These are phyloP conservation scores for Seriola quinqueradiata DNA, from an alignment of 2,113 vertebrate species.

Conservation along the genomic window DNA sequence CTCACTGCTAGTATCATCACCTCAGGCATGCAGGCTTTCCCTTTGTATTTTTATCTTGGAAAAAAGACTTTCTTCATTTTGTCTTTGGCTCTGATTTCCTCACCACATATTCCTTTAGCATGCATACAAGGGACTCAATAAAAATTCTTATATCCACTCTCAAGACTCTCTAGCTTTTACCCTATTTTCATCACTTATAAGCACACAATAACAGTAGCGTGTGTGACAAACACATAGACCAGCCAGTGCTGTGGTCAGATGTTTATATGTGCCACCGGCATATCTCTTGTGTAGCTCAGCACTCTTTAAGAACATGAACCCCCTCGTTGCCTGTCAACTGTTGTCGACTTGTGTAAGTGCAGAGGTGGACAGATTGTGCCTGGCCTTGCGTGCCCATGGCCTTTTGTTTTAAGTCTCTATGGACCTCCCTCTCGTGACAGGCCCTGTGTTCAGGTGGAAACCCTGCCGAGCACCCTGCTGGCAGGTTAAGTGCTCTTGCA, in stretches of 20 bases:
- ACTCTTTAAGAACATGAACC: slow-evolving; percentile 50
- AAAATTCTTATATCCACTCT: slow-evolving; percentile 13
- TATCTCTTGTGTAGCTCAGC: slow-evolving; percentile 54
- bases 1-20: slow-evolving; percentile 48
- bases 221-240: too few species aligned
- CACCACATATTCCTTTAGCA: slow-evolving; percentile 27
- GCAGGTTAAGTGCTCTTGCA: slow-evolving; percentile 83
- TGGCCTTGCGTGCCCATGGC: slow-evolving; percentile 75
- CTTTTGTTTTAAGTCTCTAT: slow-evolving; percentile 75
- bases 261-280: slow-evolving; percentile 35
- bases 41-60: slow-evolving; percentile 42
- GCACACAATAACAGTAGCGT: neutral
- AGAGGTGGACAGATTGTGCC: slow-evolving; percentile 76
- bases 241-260: slow-evolving; percentile 41
- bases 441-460: slow-evolving; percentile 75
- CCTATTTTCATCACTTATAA: slow-evolving; percentile 29
- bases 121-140: slow-evolving; percentile 21
- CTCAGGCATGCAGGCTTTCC: slow-evolving; percentile 42
- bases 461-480: slow-evolving; percentile 70
- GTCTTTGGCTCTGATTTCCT: slow-evolving; percentile 47
- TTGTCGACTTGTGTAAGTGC: slow-evolving; percentile 68
- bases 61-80: slow-evolving; percentile 46
- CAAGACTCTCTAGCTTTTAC: neutral
- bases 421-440: slow-evolving; percentile 81
- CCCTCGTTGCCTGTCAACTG: slow-evolving; percentile 42